phyloP scores from a whole-genome alignment of 2,797 vertebrate species.

The Schizothorax lantsangensis region DNA sequence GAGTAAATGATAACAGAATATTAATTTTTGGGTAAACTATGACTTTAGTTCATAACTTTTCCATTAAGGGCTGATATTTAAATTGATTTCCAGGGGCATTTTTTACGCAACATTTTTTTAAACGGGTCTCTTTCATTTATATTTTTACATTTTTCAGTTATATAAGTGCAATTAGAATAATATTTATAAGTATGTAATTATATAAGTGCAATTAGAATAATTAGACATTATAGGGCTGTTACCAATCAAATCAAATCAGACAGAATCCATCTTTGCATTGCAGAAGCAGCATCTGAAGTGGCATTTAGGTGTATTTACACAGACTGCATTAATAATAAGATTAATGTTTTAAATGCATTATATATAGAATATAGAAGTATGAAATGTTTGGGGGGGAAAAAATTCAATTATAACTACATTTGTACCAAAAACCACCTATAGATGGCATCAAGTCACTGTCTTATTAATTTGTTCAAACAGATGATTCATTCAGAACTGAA shows the following conservation, averaged over 20 bases:
- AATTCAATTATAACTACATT: not conserved
- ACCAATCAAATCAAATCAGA: not conserved
- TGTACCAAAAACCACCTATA: not conserved
- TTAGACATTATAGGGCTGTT: not conserved
- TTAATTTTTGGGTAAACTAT: not conserved
- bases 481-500: not conserved
- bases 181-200: not conserved
- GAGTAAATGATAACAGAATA: not conserved
- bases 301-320: not conserved
- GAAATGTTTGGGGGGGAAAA: not conserved
- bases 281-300: not conserved
- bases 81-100: not conserved
- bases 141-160: not conserved
- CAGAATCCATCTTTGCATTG: not conserved
- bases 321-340: not conserved
- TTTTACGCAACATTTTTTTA: not conserved
- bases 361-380: not conserved
- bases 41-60: not conserved
- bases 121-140: not conserved
- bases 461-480: not conserved
- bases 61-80: not conserved
- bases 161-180: not conserved
- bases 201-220: not conserved
- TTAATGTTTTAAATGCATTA: not conserved
- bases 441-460: not conserved